Conservation (phyloP, 2,113 vertebrate species). For the Terrapene triunguis region DNA sequence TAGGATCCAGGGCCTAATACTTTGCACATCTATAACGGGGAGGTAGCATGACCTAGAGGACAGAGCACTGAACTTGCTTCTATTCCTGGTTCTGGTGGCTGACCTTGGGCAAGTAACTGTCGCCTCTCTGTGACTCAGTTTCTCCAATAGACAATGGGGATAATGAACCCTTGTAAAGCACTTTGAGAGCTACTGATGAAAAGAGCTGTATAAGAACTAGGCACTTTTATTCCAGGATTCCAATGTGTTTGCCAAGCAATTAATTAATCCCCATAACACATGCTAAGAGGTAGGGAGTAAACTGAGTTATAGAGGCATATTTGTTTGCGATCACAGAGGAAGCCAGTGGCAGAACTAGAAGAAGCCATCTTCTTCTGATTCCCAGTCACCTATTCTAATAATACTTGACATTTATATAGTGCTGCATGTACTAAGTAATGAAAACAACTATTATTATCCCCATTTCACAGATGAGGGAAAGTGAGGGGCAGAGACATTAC, state of each 20-base stretch:
- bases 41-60: neutral
- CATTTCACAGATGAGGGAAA: neutral
- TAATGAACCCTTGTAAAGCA: neutral
- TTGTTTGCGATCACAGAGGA: neutral
- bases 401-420: neutral
- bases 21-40: neutral
- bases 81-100: neutral
- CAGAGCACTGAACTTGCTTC: neutral
- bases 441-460: neutral
- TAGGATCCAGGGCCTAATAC: neutral
- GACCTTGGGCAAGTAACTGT: neutral
- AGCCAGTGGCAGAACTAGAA: rapidly evolving
- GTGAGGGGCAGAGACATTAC: neutral
- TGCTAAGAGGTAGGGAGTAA: neutral
- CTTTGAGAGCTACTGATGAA: neutral
- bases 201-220: neutral
- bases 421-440: neutral
- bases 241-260: neutral
- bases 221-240: neutral
- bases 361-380: neutral
- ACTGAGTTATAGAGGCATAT: neutral
- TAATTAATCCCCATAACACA: neutral
- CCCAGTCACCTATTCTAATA: neutral
- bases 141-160: neutral
- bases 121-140: neutral